Evolutionary conservation across 92 coral and sea anemone genomes (phyloP), one percentile per base, ranked within the genome.

Genomic region (Palythoa caribaeorum): DNA sequence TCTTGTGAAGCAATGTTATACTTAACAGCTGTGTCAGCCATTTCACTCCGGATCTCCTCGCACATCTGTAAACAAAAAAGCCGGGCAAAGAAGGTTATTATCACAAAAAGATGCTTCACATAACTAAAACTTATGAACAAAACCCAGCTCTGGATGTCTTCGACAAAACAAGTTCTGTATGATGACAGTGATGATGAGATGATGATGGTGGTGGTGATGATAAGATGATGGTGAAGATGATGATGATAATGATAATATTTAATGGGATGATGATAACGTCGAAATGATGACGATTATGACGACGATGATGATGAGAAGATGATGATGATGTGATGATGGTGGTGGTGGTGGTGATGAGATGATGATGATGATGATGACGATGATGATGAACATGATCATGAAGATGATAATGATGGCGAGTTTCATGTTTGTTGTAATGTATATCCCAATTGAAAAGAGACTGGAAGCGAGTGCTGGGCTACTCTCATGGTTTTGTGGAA

Each of bases 1-100:
- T 95, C 96, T 79, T 95, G 98, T 50, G 89, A 73, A 76, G 92
- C 94, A 12, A 91, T 59, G 51, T 92, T 91, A 38, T 85, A 78
- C 52, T 92, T 95, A 62, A 90, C 88, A 51, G 77, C 91, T 40
- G 94, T 85, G 57, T 95, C 94, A 17, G 92, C 92, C 87, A 95
- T 88, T 84, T 95, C 96, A 55, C 93, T 88, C 6, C 83, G 81
- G 63, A 87, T 73, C 3, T 88, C 92, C 11, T 92, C 94, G 59
- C 92, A 76, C 36, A 81, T 90, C 98, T 93, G 89, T 20, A 14
- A 54, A 75, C 47, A 68, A 57, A 54, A n/a, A 16, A 16, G 36
- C 71, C 28, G 28, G 28, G 28, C 28, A 50, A 81, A 5, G 66
- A 21, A 36, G 36, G 10, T 8, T 38, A n/a, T 10, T 39, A 44